These are phyloP conservation scores for Montipora capricornis DNA, from an alignment of 64 coral and sea anemone genomes.

Conservation along the genomic window DNA sequence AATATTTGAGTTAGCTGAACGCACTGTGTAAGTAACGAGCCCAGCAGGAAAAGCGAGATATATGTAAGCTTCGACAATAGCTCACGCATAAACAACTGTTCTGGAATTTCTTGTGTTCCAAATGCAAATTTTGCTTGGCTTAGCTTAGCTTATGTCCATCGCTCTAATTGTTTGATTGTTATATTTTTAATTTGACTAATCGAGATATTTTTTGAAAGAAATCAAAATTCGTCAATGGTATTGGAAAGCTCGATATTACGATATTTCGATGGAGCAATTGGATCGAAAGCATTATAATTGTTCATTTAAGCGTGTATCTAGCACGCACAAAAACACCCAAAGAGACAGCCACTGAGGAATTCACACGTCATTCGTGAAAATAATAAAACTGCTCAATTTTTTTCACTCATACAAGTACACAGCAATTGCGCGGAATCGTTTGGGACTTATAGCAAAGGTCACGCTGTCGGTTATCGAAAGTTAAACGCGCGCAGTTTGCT, in stretches of 20 bases:
- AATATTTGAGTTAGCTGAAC: conserved; percentile 27
- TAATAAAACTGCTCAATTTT: background rate
- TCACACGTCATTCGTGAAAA: background rate
- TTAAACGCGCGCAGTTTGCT: too few species aligned
- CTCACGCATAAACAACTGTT: conserved; percentile 7
- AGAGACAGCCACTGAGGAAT: background rate
- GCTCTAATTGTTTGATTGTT: background rate
- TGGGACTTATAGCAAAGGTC: background rate
- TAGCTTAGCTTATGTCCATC: background rate
- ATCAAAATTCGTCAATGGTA: background rate
- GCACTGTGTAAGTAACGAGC: background rate
- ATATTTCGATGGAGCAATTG: background rate
- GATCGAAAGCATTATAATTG: background rate
- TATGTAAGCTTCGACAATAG: background rate
- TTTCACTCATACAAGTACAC: background rate
- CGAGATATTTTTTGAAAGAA: background rate
- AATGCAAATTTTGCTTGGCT: background rate
- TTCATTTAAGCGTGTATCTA: conserved; percentile 22
- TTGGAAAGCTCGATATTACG: background rate
- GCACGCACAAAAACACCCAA: conserved; percentile 27
- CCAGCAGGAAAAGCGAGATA: conserved; percentile 9
- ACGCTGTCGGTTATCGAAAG: background rate
- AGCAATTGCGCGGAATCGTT: background rate
- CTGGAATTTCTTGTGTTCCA: background rate
- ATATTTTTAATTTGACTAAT: background rate